Percentiles rank a stretch among this genome's conserved stretches.
Evolutionary conservation across 2,797 vertebrate species (phyloP).

Genomic region (Anolis apletophallus): DNA sequence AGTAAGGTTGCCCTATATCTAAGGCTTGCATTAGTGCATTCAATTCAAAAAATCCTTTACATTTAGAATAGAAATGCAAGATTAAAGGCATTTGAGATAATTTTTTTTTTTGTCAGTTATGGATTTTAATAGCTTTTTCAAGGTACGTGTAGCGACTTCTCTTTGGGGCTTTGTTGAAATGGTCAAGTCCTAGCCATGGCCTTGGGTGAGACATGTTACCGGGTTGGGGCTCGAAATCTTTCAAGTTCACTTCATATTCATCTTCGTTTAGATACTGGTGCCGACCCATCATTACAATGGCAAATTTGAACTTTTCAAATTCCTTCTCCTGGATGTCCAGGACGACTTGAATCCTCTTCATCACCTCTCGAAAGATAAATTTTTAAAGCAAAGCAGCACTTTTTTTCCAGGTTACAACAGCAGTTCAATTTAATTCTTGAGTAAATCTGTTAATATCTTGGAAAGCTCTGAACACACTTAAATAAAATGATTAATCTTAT

Average conservation of each 20-base stretch:
- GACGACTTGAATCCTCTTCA: no score
- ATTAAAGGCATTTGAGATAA: background rate
- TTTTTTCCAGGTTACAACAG: background rate
- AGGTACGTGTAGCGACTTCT: constrained; percentile 99
- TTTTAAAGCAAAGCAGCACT: background rate
- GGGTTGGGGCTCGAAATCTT: constrained; percentile 99
- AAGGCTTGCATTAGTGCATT: background rate
- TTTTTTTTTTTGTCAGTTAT: no score
- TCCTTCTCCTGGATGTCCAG: no score
- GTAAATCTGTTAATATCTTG: background rate
- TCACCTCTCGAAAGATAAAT: no score
- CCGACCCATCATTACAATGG: constrained; percentile 99
- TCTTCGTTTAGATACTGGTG: constrained; percentile 99
- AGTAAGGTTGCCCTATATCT: background rate
- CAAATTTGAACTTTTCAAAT: constrained; percentile 99
- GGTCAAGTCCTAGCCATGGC: constrained; percentile 98
- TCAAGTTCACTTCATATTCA: constrained; percentile 99
- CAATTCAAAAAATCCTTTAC: constrained; percentile 19
- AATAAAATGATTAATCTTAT: background rate
- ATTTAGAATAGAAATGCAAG: background rate
- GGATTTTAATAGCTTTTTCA: constrained; percentile 99
- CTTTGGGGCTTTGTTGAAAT: constrained; percentile 99
- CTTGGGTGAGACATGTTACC: constrained; percentile 98
- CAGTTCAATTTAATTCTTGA: constrained; percentile 2
- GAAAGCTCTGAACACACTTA: background rate